A percentile compares a stretch with the other conserved stretches of the same genome.
Conservation (phyloP, 1,140 invertebrate species). For the Heterodera schachtii region DNA sequence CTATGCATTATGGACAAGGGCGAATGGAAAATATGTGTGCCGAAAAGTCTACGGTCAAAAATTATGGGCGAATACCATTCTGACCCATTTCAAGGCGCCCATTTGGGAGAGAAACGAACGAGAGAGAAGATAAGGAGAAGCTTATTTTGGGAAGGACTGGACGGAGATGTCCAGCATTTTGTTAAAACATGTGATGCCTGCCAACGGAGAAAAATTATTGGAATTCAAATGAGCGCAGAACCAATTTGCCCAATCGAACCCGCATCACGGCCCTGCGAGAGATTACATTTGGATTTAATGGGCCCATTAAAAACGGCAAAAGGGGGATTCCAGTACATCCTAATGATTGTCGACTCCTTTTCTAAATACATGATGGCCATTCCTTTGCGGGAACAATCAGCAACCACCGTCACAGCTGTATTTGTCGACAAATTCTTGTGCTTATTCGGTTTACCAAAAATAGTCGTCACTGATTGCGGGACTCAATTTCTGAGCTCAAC, state of each 20-base stretch:
- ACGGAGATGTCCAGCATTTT: not conserved
- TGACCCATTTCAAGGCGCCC: constrained; percentile 15
- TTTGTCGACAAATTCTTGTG: constrained; percentile 20
- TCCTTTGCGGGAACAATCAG: constrained; percentile 16
- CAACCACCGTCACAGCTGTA: not conserved
- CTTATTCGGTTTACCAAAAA: not conserved
- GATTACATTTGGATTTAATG: constrained; percentile 20
- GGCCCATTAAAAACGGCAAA: not conserved
- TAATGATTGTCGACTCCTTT: constrained; percentile 27
- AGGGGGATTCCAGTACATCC: constrained; percentile 12
- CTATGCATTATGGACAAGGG: not conserved
- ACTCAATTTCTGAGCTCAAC: constrained; percentile 12
- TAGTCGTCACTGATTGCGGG: constrained; percentile 19
- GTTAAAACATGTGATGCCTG: constrained; percentile 12
- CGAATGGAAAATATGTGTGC: constrained; percentile 27
- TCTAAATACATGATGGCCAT: constrained; percentile 19
- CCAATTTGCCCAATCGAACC: constrained; percentile 4
- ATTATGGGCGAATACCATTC: constrained; percentile 27
- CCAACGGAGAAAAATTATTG: constrained; percentile 22
- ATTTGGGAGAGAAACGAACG: constrained; percentile 21
- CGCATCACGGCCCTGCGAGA: not conserved
- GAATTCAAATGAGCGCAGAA: not conserved
- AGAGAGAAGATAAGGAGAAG: constrained; percentile 12
- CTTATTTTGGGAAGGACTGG: constrained; percentile 13
- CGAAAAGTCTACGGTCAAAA: not conserved